Evolutionary conservation across 2,888 invertebrate species (phyloP).

Genomic region (Drosophila mercatorum): DNA sequence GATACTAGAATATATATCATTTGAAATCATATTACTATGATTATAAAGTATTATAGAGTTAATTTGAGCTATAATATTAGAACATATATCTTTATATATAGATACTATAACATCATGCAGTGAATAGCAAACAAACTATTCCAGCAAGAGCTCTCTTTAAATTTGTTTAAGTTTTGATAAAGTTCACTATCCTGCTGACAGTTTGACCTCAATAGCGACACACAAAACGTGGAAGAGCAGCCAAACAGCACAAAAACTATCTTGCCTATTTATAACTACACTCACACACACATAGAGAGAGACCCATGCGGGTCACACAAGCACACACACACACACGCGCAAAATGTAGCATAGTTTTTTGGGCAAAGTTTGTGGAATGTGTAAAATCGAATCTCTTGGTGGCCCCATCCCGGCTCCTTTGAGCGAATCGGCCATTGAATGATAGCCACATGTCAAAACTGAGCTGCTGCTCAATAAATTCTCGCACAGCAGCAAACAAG

Average conservation of each 20-base stretch:
- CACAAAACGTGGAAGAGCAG: conserved; percentile 29
- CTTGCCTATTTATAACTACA: conserved; percentile 72
- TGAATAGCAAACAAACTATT: background rate
- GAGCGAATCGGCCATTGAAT: conserved; percentile 53
- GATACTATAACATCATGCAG: too few relatives aligned
- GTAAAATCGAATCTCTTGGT: conserved; percentile 1
- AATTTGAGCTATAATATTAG: too few relatives aligned
- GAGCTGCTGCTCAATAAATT: conserved; percentile 64
- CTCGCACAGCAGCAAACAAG: conserved; percentile 14
- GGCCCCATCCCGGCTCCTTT: background rate
- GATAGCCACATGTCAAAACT: conserved; percentile 72
- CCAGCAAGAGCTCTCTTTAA: conserved; percentile 45
- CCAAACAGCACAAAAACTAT: conserved; percentile 64
- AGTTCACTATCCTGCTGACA: conserved; percentile 76
- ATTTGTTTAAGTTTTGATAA: conserved; percentile 52
- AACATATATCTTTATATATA: too few relatives aligned
- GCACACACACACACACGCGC: conserved; percentile 8
- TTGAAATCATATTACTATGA: too few relatives aligned
- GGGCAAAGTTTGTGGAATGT: conserved; percentile 18
- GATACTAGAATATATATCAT: too few relatives aligned
- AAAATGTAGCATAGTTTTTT: conserved; percentile 65
- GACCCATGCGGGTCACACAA: conserved; percentile 37
- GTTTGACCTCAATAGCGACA: conserved; percentile 69
- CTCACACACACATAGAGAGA: conserved; percentile 11
- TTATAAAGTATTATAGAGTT: too few relatives aligned